Percentiles rank a stretch among this genome's conserved stretches.
Evolutionary conservation across 1,140 invertebrate species (phyloP).

Genomic region (Drosophila santomea): DNA sequence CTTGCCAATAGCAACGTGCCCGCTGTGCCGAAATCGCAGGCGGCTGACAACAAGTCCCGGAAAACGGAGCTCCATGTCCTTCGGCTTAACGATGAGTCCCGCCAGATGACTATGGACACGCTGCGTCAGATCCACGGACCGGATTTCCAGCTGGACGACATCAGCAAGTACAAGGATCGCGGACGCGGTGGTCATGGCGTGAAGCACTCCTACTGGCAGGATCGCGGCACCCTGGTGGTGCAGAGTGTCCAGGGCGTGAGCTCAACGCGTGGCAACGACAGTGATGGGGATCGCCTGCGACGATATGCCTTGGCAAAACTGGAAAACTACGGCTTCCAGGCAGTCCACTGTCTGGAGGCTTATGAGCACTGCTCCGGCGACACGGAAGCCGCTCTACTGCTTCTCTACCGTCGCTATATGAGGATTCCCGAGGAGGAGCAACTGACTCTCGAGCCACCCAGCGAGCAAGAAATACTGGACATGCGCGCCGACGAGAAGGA

Average conservation of each 20-base stretch:
- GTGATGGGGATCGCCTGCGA: conserved; percentile 86
- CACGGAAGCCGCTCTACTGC: conserved; percentile 88
- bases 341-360: conserved; percentile 90
- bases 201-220: conserved; percentile 90
- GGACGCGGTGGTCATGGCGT: conserved; percentile 87
- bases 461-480: conserved; percentile 86
- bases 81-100: conserved; percentile 87
- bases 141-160: conserved; percentile 86
- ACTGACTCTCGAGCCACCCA: conserved; percentile 39
- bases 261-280: conserved; percentile 69
- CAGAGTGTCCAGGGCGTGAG: conserved; percentile 89
- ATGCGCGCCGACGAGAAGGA: conserved; percentile 89
- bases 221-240: conserved; percentile 89
- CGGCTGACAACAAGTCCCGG: conserved; percentile 84
- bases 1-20: conserved; percentile 49
- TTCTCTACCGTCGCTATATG: conserved; percentile 89
- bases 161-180: conserved; percentile 88
- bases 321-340: conserved; percentile 90
- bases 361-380: conserved; percentile 87
- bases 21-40: conserved; percentile 49
- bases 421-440: conserved; percentile 69
- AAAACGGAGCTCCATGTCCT: conserved; percentile 91
- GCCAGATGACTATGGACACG: conserved; percentile 89
- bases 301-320: conserved; percentile 89
- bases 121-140: conserved; percentile 89